Evolutionary conservation across 37 sponge, comb jelly and placozoan species (phyloP), one percentile per base, ranked within the genome.

Genomic region (Ianthella basta): DNA sequence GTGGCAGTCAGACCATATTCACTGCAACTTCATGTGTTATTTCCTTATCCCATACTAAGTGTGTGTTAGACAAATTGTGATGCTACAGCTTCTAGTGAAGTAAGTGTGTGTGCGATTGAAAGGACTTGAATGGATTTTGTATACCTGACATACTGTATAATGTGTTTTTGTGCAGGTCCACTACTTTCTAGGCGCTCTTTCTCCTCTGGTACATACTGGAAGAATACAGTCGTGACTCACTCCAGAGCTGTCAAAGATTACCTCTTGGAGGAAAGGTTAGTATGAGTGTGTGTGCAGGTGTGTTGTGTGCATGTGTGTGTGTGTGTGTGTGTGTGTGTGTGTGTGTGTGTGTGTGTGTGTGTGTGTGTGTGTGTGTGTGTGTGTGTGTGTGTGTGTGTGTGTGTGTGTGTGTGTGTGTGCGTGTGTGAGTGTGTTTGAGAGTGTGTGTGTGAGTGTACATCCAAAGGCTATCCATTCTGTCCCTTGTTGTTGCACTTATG

Each of bases 161-260:
- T n/a, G n/a, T n/a, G n/a, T n/a, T n/a, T n/a, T n/a, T n/a, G n/a
- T 44, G 50, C 50, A 44, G 50, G 50, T 44, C 50, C 50, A 3
- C 50, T 44, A 8, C 6, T 44, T 44, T 10, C 50, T 44, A 12
- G 6, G 34, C 34, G 33, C 34, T 18, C 6, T 69, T 6, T 35
- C 34, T 83, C 83, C 21, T 66, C 37, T 40, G 41, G 54, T 18
- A 39, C 61, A 24, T 83, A 84, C 60, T 84, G 72, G 59, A 55
- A 55, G 34, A 82, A 92, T 67, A 92, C 93, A 0, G 91, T 91
- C 79, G 74, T 96, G 14, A 78, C 96, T 24, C 85, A 89, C 4
- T 44, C 84, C 59, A 83, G 89, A 55, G 96, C 96, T 15, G 86
- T 91, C 89, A 61, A 84, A 21, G 94, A 96, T 54, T 96, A 96